Conservation (phyloP, 2,797 vertebrate genomes). For the Tokudaia tokunoshimensis region DNA sequence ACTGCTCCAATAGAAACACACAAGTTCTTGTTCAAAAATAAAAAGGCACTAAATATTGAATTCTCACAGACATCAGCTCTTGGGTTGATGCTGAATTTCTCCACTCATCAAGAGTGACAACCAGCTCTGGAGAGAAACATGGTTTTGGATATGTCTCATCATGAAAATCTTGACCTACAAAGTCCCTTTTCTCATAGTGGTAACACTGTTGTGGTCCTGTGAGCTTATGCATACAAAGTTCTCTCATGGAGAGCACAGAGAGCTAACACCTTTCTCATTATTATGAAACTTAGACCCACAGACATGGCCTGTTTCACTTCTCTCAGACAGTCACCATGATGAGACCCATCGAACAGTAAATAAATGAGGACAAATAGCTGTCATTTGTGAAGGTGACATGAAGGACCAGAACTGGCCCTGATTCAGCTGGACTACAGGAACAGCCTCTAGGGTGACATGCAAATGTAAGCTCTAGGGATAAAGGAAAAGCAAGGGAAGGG, state of each 20-base stretch:
- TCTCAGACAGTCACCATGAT: background rate
- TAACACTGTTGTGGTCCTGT: background rate
- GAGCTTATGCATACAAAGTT: background rate
- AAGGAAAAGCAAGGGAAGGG: background rate
- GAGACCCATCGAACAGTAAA: background rate
- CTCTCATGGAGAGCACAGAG: background rate
- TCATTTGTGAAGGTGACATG: background rate
- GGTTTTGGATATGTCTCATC: background rate
- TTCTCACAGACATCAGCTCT: background rate
- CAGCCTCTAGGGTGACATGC: background rate
- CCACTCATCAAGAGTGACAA: background rate
- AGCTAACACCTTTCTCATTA: background rate
- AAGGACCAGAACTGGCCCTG: background rate
- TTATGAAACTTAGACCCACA: background rate
- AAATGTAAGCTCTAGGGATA: background rate
- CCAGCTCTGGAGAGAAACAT: background rate
- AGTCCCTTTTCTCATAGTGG: background rate
- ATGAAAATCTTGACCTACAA: background rate
- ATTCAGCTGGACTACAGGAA: background rate
- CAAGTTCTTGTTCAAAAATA: background rate
- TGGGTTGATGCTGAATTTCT: background rate
- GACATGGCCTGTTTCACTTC: background rate
- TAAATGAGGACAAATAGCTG: background rate
- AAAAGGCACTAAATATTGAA: background rate
- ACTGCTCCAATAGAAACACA: background rate